Evolutionary conservation across 2,797 vertebrate species (phyloP).

Genomic region (Loris lydekkerianus): DNA sequence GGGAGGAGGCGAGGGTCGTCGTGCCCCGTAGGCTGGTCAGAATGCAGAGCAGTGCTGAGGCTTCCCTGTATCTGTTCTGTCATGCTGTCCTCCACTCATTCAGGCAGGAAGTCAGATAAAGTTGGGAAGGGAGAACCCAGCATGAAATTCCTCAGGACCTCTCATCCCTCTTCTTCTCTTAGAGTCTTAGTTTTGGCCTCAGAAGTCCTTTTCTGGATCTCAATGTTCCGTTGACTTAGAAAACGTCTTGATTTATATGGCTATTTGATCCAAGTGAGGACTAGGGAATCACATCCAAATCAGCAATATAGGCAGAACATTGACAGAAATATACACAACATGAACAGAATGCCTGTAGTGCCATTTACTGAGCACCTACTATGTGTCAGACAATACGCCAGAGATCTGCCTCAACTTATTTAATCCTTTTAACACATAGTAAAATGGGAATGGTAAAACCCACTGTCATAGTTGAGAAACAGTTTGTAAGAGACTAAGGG

Average conservation of each 20-base stretch:
- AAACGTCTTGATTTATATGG: background rate
- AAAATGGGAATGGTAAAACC: background rate
- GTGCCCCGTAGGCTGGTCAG: too few relatives aligned
- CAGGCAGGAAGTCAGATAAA: background rate
- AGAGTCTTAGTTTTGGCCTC: background rate
- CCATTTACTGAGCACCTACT: background rate
- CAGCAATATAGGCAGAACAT: background rate
- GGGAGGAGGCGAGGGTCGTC: fast-evolving
- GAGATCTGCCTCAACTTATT: background rate
- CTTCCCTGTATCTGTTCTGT: too few relatives aligned
- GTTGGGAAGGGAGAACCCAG: background rate
- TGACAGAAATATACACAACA: background rate
- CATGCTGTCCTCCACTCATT: background rate
- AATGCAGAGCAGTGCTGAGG: background rate
- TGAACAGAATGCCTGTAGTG: background rate
- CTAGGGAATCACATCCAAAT: background rate
- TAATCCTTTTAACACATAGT: background rate
- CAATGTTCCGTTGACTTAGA: background rate
- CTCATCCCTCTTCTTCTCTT: background rate
- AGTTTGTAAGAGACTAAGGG: background rate
- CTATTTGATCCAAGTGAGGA: background rate
- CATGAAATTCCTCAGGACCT: background rate
- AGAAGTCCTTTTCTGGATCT: background rate
- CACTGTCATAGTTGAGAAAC: background rate
- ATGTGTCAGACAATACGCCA: background rate